Base-by-base conservation (phyloP, 2,888 invertebrate genomes). In the Chloroclysta siterata region DNA sequence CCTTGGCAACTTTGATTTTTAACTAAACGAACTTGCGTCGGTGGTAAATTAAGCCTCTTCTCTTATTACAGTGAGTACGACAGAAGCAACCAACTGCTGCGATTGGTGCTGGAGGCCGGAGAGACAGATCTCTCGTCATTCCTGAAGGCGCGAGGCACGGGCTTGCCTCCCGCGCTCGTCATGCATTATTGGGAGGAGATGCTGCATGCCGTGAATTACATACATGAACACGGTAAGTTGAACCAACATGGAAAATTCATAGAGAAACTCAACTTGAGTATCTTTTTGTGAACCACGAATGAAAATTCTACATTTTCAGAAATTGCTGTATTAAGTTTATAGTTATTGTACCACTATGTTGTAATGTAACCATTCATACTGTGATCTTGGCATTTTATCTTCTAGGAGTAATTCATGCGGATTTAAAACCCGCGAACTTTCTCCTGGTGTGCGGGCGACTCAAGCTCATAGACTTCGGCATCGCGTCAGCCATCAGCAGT, bases 391-490 rank as follows among this genome's bases (percentile, higher is more conserved):
- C n/a, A n/a, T n/a, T 48, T 13, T 13, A 14, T 8, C 28, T 57
- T 42, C 1, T 80, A 97, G 98, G 97, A 57, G 97, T 99, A 2
- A 97, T 99, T 74, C 99, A 99, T 89, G 97, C 98, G 0, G 99
- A 99, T 88, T 89, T 99, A 73, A 99, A 99, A 86, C 99, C 99
- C 0, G 98, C 98, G 0, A 99, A 99, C 89, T 99, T 99, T 88
- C 93, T 99, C 47, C 93, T 98, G 80, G 97, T 97, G 6, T 95
- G 95, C 68, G 97, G 97, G 1, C 94, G 96, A 48, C 88, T 99
- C 60, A 99, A 99, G 92, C 92, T 99, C 63, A 99, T 99, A 72
- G 99, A 99, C 93, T 99, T 99, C 93, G 99, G 99, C 58, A 98
- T 99, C 79, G 97, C 99, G 53, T 97, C 97, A 52, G 95, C 96